Percentiles rank a stretch among this genome's conserved stretches.
These are phyloP conservation scores for Mus minutoides DNA, from an alignment of 2,797 vertebrate genomes.

Conservation along the genomic window DNA sequence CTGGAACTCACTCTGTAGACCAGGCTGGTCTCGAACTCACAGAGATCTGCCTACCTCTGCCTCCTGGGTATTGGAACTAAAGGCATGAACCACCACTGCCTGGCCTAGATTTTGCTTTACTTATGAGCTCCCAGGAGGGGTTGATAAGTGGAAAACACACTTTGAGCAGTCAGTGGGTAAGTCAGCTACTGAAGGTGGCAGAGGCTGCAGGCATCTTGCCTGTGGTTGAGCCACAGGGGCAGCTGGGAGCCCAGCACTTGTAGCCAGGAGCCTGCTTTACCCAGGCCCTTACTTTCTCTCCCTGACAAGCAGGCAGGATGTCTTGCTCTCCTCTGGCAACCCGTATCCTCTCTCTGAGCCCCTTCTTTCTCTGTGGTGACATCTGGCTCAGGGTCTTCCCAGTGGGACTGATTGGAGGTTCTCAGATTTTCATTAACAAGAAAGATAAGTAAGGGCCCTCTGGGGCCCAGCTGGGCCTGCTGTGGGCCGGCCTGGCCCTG, in stretches of 20 bases:
- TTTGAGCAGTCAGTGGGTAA: neutral
- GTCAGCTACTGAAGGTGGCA: neutral
- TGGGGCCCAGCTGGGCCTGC: slow-evolving; percentile 29
- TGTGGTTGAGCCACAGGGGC: neutral
- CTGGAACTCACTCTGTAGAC: neutral
- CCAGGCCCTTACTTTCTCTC: neutral
- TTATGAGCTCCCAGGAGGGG: neutral
- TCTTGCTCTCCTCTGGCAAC: slow-evolving; percentile 3
- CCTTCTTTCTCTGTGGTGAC: slow-evolving; percentile 31
- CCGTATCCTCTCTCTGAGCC: slow-evolving; percentile 55
- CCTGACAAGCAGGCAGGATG: slow-evolving; percentile 61
- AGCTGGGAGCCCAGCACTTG: neutral
- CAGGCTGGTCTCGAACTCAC: neutral
- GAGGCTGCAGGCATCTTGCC: neutral
- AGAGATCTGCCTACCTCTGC: neutral
- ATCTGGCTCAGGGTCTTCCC: slow-evolving; percentile 59
- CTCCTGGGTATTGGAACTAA: neutral
- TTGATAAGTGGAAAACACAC: neutral
- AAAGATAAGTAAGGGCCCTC: neutral
- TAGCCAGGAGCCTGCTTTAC: neutral
- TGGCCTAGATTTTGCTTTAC: neutral
- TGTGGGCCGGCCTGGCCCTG: neutral
- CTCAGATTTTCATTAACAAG: slow-evolving; percentile 63
- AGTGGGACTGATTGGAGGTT: neutral
- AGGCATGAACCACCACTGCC: neutral